Evolutionary conservation across 92 coral and sea anemone genomes (phyloP), one percentile per base, ranked within the genome.

Genomic region (Isaurus tuberculatus): DNA sequence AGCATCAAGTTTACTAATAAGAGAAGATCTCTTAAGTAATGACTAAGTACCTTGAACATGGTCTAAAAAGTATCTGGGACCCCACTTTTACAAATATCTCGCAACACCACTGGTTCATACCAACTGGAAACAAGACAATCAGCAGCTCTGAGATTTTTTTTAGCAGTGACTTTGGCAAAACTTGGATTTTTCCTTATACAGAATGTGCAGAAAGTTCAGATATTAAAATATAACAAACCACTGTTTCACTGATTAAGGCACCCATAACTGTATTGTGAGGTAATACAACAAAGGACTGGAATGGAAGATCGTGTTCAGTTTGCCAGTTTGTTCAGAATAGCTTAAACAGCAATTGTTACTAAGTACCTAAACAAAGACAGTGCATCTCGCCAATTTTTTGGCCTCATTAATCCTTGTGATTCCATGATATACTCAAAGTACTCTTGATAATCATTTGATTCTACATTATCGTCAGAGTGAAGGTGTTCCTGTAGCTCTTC

Each of bases 331-430:
- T 61, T 61, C 75, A 70, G 75, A 11, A 70, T 36, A 27, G 75
- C 75, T 70, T 70, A 70, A 26, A 36, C 17, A 20, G 75, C 75
- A 70, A 70, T 36, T 70, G 31, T 70, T 44, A 72, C 61, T 46
- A 72, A 72, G 79, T 72, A 48, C 57, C 23, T 72, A 61, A 72
- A 72, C 79, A 72, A 72, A 72, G 79, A 43, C 79, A 72, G 58
- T 42, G 79, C 79, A 72, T 46, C 79, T 42, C 79, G 79, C 61
- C 79, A 72, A 72, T 72, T 72, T 72, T 37, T 72, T 42, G 63
- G 79, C 79, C 15, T 46, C 57, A 48, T 20, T 48, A 72, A 70
- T 36, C 55, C 75, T 70, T 70, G 75, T 44, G 51, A 44, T 44
- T 70, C 75, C n/a, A 70, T 36, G 23, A 70, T 44, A 40, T 70